Evolutionary conservation across 2,113 vertebrate genomes (phyloP).

Genomic region (Leucoraja erinaceus): DNA sequence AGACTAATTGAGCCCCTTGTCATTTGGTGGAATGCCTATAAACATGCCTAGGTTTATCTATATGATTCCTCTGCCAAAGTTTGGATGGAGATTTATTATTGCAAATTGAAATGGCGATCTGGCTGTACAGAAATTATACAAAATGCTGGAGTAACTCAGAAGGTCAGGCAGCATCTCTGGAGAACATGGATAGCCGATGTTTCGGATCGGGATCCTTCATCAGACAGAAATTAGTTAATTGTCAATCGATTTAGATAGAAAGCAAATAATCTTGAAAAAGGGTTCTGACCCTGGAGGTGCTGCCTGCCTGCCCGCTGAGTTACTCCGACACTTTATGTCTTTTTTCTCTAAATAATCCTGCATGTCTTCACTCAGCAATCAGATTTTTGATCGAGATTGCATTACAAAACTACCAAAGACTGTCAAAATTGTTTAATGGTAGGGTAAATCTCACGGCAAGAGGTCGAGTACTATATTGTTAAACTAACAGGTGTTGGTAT

Average conservation of each 20-base stretch:
- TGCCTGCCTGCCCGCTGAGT: too few species aligned
- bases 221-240: background rate
- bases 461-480: background rate
- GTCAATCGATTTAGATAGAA: background rate
- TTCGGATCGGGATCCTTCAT: too few species aligned
- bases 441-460: background rate
- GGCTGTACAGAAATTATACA: background rate
- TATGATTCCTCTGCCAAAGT: background rate
- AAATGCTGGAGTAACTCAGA: too few species aligned
- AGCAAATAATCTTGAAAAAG: background rate
- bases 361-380: background rate
- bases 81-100: background rate
- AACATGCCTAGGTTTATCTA: background rate
- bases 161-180: too few species aligned
- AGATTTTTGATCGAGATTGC: background rate
- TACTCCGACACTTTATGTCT: too few species aligned
- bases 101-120: background rate
- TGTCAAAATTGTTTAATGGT: background rate
- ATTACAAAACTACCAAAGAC: background rate
- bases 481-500: background rate
- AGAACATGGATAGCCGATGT: too few species aligned
- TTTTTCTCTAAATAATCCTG: too few species aligned
- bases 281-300: too few species aligned
- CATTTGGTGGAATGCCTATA: background rate
- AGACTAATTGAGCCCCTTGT: background rate